Percentiles rank a stretch among this genome's conserved stretches.
phyloP scores from a whole-genome alignment of 2,888 invertebrate species.

The Perdita meconis region DNA sequence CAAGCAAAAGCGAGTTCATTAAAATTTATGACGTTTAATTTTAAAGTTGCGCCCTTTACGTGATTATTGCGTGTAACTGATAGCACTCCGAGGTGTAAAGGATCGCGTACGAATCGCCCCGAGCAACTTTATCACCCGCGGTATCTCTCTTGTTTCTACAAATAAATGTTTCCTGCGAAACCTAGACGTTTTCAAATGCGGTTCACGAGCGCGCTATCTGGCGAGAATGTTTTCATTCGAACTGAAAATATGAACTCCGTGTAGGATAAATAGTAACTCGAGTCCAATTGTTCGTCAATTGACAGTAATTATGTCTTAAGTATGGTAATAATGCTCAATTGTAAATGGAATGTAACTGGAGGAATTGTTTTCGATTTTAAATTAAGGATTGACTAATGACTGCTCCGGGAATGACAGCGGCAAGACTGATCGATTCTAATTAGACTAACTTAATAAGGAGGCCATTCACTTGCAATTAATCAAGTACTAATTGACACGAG shows the following conservation, averaged over 20 bases:
- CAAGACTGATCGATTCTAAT: background rate
- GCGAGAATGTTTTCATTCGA: background rate
- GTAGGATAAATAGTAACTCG: too few species aligned
- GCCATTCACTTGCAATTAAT: background rate
- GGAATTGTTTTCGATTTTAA: slow-evolving; percentile 5
- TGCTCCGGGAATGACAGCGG: background rate
- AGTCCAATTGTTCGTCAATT: too few species aligned
- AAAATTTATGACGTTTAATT: slow-evolving; percentile 72
- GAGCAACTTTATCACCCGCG: background rate
- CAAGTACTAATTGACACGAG: background rate
- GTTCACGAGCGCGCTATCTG: background rate
- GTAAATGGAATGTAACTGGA: too few species aligned
- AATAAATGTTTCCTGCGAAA: background rate
- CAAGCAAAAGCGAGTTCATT: slow-evolving; percentile 48
- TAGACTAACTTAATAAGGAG: background rate
- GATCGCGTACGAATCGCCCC: background rate
- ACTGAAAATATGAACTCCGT: too few species aligned
- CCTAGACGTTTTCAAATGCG: background rate
- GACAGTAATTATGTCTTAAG: background rate
- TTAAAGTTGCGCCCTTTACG: slow-evolving; percentile 61
- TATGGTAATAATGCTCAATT: background rate
- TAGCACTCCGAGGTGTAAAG: background rate
- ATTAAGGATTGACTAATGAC: too few species aligned
- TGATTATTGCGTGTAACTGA: slow-evolving; percentile 63
- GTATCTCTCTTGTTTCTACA: background rate